Base-by-base conservation (phyloP, 2,888 invertebrate genomes). In the Theretra japonica region DNA sequence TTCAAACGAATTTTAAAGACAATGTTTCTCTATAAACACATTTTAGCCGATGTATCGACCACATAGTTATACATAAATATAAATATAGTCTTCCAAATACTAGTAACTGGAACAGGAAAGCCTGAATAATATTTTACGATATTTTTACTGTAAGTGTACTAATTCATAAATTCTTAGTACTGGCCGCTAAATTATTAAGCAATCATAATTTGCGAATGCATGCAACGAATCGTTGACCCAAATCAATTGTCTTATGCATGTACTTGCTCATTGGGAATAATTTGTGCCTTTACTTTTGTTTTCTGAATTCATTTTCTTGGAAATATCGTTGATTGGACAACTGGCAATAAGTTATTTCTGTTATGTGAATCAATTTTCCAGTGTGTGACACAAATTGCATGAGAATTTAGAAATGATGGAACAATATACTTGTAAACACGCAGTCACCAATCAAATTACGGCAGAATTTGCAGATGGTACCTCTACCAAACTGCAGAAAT, bases 221-320 rank as follows among this genome's bases (percentile, higher is more conserved):
- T 72, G 77, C 78, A 77, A 50, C 59, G 70, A 82, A 82, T 80
- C 75, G 74, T 77, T 83, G 83, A 84, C 86, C 85, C 73, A 82
- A 81, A 84, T 85, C 81, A 82, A 83, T 84, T 84, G 82, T 83
- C 75, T 83, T 81, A 73, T 76, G 70, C 75, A 57, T 17, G 28
- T 57, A 57, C 33, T 69, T 58, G 57, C 41, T 70, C 33, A 70
- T 48, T 65, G 23, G 7, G 62, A 21, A 41, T 25, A 58, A 17
- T 58, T 17, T 23, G 25, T 25, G 5, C 23, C 25, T 11, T 25
- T 57, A 11, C 25, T 58, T 25, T 25, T 25, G 23, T 23, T 58
- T 58, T 58, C 15, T 15, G 25, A 28, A 23, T 25, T 23, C 25
- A 15, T 23, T 25, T 23, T 23, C 23, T 58, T 25, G 58, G 17